Base-by-base conservation (phyloP, 2,113 vertebrate species). In the Mustela lutreola region DNA sequence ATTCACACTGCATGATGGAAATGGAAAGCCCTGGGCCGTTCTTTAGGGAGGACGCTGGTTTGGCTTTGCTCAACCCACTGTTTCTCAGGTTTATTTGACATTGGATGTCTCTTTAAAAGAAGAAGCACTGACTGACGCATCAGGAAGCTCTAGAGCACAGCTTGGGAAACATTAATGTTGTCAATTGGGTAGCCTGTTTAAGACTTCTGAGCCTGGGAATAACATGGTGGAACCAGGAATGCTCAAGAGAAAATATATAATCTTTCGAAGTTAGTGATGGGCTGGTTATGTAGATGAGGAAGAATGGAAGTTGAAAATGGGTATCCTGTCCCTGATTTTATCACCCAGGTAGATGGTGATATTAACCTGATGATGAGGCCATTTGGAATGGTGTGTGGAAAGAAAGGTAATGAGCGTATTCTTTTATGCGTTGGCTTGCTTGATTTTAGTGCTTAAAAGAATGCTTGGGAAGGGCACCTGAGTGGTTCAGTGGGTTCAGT, bases 31-130 rank as follows among this genome's bases (percentile, higher is more conserved):
- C 42, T 7, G 26, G 26, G 21, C 18, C 71, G 21, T 21, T 94
- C 33, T 85, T 75, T 36, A 8, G 16, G 16, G n/a, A 56, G 14
- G 12, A 58, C 21, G 1, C 14, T n/a, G 14, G 39, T 39, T 76
- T 75, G 28, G 21, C 21, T 89, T 81, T 39, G 28, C n/a, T 85
- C 50, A 14, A 24, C 11, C n/a, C 12, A n/a, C 15, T 11, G 39
- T 92, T 92, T 87, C 76, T 91, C 85, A 65, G 33, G 19, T 75
- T 95, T 18, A 63, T 31, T 56, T 60, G 73, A 53, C 83, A 31
- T 31, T 21, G 42, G 28, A 22, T 56, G 21, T 93, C 73, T 91
- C 28, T 67, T 31, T 65, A 31, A 67, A 33, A 73, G 28, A 12
- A 48, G 10, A 60, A 75, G 28, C 6, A 26, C 45, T 81, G 45